Evolutionary conservation across 2,113 vertebrate genomes (phyloP).

Genomic region (Nerophis ophidion): DNA sequence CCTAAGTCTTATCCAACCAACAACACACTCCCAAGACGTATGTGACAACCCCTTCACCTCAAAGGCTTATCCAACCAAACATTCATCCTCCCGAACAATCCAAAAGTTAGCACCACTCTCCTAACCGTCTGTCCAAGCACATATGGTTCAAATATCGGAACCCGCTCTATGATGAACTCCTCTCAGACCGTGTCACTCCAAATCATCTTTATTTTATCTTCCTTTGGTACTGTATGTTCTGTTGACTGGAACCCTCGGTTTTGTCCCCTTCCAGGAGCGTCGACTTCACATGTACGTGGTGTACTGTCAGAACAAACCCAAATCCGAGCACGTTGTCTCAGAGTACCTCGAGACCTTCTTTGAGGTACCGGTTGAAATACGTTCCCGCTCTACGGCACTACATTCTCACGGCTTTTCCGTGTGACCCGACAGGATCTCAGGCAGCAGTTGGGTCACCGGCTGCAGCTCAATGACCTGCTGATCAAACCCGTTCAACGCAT

Average conservation of each 20-base stretch:
- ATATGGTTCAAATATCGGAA: too few relatives aligned
- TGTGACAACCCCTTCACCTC: too few relatives aligned
- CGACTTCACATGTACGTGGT: conserved; percentile 90
- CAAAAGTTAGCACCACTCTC: too few relatives aligned
- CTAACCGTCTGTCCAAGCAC: too few relatives aligned
- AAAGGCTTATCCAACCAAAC: too few relatives aligned
- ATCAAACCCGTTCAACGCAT: conserved; percentile 91
- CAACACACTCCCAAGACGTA: too few relatives aligned
- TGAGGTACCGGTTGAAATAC: conserved; percentile 71
- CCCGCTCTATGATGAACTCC: too few relatives aligned
- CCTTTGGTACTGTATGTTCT: not conserved
- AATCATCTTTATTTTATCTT: not conserved
- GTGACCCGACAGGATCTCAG: conserved; percentile 73
- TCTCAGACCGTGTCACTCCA: too few relatives aligned
- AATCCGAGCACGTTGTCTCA: conserved; percentile 85
- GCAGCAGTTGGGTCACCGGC: conserved; percentile 82
- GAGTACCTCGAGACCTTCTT: conserved; percentile 88
- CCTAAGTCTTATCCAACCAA: too few relatives aligned
- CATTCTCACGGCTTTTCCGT: not conserved
- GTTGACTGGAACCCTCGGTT: not conserved
- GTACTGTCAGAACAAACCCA: conserved; percentile 92
- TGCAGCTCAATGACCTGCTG: conserved; percentile 85
- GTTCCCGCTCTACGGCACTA: not conserved
- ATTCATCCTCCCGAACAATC: not conserved
- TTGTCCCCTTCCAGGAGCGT: conserved; percentile 72